phyloP scores from a whole-genome alignment of 1,140 invertebrate species.

The Philotrypesis tridentata region DNA sequence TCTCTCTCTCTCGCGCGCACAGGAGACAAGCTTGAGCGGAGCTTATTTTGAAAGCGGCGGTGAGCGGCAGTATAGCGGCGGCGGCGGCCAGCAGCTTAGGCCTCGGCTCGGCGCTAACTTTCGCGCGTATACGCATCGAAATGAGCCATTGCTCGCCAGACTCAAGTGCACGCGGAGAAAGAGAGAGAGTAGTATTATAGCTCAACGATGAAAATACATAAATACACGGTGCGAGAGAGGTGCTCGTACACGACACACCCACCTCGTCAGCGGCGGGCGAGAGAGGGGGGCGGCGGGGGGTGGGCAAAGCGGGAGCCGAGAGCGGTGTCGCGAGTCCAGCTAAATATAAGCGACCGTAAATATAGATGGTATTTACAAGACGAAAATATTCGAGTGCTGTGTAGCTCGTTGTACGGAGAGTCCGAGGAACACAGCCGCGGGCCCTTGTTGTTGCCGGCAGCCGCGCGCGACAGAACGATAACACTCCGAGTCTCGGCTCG shows the following conservation, averaged over 20 bases:
- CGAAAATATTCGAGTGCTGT: constrained; percentile 66
- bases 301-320: constrained; percentile 63
- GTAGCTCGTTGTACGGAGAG: constrained; percentile 57
- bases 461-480: constrained; percentile 35
- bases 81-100: no score
- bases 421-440: not conserved
- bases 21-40: constrained; percentile 47
- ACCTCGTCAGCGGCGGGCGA: no score
- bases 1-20: no score
- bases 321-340: constrained; percentile 53
- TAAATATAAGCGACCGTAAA: constrained; percentile 70
- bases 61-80: no score
- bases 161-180: constrained; percentile 22
- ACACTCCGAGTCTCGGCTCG: not conserved
- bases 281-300: no score
- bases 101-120: constrained; percentile 25
- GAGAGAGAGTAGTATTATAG: no score
- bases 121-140: constrained; percentile 61
- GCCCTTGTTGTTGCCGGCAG: constrained; percentile 6
- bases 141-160: constrained; percentile 63
- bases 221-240: constrained; percentile 7
- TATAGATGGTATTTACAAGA: constrained; percentile 71
- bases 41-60: constrained; percentile 41
- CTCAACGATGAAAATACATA: constrained; percentile 59
- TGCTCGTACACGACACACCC: constrained; percentile 62